phyloP scores from a whole-genome alignment of 2,797 vertebrate species.

The Sebastes trivittatus region DNA sequence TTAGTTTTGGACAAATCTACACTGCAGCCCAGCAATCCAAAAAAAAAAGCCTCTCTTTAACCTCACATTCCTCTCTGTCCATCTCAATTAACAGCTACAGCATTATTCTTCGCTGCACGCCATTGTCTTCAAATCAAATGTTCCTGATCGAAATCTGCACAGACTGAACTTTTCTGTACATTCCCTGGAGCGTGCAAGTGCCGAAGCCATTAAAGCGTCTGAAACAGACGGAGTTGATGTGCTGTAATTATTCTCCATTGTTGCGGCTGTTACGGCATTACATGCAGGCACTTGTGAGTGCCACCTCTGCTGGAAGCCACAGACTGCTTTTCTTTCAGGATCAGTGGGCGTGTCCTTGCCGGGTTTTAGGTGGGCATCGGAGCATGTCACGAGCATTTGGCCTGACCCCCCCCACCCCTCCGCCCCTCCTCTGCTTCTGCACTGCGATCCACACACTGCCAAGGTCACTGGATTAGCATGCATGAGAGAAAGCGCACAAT shows the following conservation, averaged over 20 bases:
- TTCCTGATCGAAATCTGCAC: constrained; percentile 53
- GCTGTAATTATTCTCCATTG: constrained; percentile 72
- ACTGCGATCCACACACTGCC: constrained; percentile 56
- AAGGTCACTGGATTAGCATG: constrained; percentile 76
- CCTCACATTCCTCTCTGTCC: constrained; percentile 67
- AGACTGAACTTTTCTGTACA: constrained; percentile 66
- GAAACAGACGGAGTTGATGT: constrained; percentile 59
- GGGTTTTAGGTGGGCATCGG: constrained; percentile 63
- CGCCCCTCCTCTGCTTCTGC: constrained; percentile 43
- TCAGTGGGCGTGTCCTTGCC: constrained; percentile 68
- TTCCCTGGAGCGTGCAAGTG: constrained; percentile 67
- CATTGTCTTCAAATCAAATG: constrained; percentile 65
- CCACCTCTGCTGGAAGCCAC: constrained; percentile 72
- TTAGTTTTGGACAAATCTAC: background rate
- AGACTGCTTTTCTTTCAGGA: constrained; percentile 65
- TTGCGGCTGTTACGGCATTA: constrained; percentile 49
- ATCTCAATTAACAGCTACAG: constrained; percentile 54
- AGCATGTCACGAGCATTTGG: constrained; percentile 70
- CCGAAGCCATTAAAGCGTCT: constrained; percentile 64
- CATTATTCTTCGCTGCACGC: constrained; percentile 35
- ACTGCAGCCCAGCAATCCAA: background rate
- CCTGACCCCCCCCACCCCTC: constrained; percentile 14
- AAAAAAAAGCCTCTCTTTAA: constrained; percentile 30
- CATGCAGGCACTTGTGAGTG: constrained; percentile 67
- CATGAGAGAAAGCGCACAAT: constrained; percentile 75